phyloP scores from a whole-genome alignment of 2,797 vertebrate species.

The Urocyon cinereoargenteus region DNA sequence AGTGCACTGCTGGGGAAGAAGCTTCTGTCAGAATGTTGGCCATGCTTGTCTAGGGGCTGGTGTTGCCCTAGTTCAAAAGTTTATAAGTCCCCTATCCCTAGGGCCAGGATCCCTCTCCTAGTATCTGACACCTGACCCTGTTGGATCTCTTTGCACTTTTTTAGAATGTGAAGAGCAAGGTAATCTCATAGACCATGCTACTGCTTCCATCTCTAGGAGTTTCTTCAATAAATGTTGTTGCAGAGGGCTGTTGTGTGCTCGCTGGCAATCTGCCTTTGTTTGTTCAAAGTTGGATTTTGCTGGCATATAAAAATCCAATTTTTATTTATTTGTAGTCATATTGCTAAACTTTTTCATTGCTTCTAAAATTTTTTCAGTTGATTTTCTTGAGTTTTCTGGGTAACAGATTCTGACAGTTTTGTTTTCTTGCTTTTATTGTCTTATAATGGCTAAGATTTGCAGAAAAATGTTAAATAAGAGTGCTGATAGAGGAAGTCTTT shows the following conservation, averaged over 20 bases:
- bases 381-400: slow-evolving; percentile 9
- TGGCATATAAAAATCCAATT: slow-evolving; percentile 12
- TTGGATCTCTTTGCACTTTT: not conserved
- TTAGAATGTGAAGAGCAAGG: not conserved
- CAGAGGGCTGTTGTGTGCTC: not conserved
- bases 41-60: not conserved
- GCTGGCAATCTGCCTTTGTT: not conserved
- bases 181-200: not conserved
- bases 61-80: not conserved
- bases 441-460: not conserved
- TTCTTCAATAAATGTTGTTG: not conserved
- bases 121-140: not conserved
- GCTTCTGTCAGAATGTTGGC: not conserved
- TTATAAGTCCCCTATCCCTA: not conserved
- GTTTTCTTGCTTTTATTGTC: not conserved
- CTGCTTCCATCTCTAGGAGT: not conserved
- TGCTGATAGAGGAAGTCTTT: not conserved
- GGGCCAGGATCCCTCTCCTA: not conserved
- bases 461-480: not conserved
- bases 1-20: not conserved
- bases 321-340: slow-evolving; percentile 3
- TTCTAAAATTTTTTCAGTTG: slow-evolving; percentile 51
- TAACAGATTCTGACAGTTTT: not conserved
- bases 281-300: not conserved
- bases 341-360: slow-evolving; percentile 14